Evolutionary conservation across 2,113 vertebrate species (phyloP), one percentile per base, ranked within the genome.

Genomic region (Todiramphus chloris): DNA sequence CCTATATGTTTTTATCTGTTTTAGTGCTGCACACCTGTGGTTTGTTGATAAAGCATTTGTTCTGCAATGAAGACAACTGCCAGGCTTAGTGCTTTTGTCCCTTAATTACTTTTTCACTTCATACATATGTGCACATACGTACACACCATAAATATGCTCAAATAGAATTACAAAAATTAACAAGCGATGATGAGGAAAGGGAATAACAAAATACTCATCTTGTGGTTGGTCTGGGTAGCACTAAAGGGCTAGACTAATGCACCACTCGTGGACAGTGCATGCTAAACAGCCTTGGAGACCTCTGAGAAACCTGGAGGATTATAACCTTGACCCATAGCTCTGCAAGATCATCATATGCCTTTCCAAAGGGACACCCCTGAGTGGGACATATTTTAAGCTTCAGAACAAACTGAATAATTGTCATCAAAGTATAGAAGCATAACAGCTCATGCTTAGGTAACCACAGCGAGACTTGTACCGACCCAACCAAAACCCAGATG

Each of bases 1-100:
- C 39, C 58, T 96, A 50, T 63, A 92, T 89, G 53, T 76, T 63
- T 97, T 96, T 91, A 91, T 94, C 69, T 96, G 50, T 59, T 76
- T 76, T 90, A 62, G 30, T 10, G 69, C 91, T 56, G 39, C 50
- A 79, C 77, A 88, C 67, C 91, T 89, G 81, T 60, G 50, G 31
- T 83, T 73, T 90, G 69, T 83, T 79, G 66, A 87, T 96, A 92
- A 74, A 91, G 74, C 66, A 43, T 94, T 63, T 88, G 23, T 46
- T 94, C 66, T 96, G 43, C 51, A 75, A 8, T 58, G 80, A 84
- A 73, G 69, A 31, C 37, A 96, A 53, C 39, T 87, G 56, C 56
- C 83, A 74, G 20, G 5, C 24, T 84, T 81, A n/a, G 33, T 89
- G 31, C 8, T 56, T 72, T 79, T 89, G 56, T 69, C 78, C 50